These are phyloP conservation scores for Morinoia aosen DNA, from an alignment of 2,888 invertebrate genomes.

Conservation along the genomic window DNA sequence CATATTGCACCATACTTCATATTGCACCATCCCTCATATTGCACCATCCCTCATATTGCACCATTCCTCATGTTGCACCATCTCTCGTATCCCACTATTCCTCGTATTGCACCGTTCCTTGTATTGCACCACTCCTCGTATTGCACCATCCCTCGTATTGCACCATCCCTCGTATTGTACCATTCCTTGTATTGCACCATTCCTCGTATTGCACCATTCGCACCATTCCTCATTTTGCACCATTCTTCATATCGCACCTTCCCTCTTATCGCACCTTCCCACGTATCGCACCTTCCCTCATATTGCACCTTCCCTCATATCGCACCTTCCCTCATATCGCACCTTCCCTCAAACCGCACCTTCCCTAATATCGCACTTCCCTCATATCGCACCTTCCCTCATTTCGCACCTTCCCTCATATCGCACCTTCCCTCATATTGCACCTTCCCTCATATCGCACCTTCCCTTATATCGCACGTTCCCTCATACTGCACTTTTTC, in stretches of 20 bases:
- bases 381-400: no score
- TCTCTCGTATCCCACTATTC: not conserved
- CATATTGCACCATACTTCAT: no score
- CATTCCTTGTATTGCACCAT: not conserved
- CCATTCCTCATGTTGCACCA: not conserved
- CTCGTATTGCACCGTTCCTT: not conserved
- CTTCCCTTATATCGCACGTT: no score
- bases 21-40: not conserved
- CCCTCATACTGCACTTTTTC: no score
- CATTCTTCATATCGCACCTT: not conserved
- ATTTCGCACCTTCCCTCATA: not conserved
- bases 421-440: no score
- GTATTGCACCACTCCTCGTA: not conserved
- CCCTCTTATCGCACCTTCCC: not conserved
- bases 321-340: not conserved
- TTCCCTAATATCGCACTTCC: not conserved
- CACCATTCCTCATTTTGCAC: not conserved
- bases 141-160: not conserved
- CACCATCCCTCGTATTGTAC: not conserved
- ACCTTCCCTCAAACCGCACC: not conserved
- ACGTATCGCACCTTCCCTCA: not conserved
- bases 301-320: not conserved
- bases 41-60: not conserved
- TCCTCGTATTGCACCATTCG: not conserved
- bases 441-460: not conserved